Evolutionary conservation across 2,113 vertebrate species (phyloP), one percentile per base, ranked within the genome.

Genomic region (Sinosuthora webbiana): DNA sequence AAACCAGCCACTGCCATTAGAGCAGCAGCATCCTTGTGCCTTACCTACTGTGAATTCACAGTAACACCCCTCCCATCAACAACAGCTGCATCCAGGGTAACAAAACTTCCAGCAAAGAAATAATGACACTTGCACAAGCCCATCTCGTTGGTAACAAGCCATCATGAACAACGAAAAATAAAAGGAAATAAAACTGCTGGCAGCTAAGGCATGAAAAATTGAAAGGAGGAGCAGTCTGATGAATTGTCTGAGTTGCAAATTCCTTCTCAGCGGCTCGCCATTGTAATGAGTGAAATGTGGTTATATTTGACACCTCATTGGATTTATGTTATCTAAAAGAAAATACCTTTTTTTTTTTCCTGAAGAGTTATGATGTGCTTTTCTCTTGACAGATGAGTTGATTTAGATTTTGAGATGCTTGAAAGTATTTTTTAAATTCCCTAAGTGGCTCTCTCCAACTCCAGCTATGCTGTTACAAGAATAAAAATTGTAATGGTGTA

Each of bases 391-490:
- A 73, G 53, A 68, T 47, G 55, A 73, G 53, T 50, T 82, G 74
- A 89, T 91, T 94, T 91, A 65, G 71, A 83, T 91, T 83, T 90
- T 87, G 75, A 90, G 45, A 85, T 83, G 30, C 83, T 74, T 92
- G 50, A 44, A 93, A 88, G 52, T 83, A 59, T 59, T 79, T 81
- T 91, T 55, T 45, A 80, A 88, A 90, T 86, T 56, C 79, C 71
- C 62, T 63, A 28, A 94, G 82, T 76, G 52, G 10, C 55, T 90
- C 33, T 82, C 49, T 83, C 27, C 20, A 56, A 44, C 56, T 81
- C 49, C 44, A 74, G 55, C 57, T 85, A 35, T 0, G 2, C 25
- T 86, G 83, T 53, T 77, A 31, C 19, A 68, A 56, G 63, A 83
- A 67, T 42, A 50, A 28, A 71, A 73, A 27, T 33, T 62, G 60